phyloP scores from a whole-genome alignment of 1,140 invertebrate species.

The Belonocnema kinseyi region DNA sequence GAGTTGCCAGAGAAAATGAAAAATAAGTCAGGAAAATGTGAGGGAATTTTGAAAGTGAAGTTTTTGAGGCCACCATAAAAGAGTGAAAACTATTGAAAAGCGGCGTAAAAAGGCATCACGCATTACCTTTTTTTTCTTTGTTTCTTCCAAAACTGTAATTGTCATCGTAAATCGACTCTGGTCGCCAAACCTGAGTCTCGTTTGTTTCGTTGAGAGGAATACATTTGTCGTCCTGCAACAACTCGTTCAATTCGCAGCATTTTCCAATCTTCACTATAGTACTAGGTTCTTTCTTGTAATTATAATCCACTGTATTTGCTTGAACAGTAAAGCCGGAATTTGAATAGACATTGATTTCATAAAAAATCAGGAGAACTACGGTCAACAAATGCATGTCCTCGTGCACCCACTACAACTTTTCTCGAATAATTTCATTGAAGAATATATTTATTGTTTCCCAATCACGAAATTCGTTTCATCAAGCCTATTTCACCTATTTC shows the following conservation, averaged over 20 bases:
- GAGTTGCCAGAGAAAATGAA: no score
- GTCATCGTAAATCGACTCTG: conserved; percentile 55
- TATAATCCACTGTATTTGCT: conserved; percentile 35
- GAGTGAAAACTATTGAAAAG: no score
- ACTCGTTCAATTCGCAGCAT: conserved; percentile 84
- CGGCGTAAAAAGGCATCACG: neutral
- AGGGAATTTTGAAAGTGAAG: no score
- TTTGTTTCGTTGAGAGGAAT: conserved; percentile 78
- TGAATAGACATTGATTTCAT: conserved; percentile 43
- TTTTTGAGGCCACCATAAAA: no score
- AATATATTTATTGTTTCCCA: neutral
- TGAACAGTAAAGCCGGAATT: conserved; percentile 45
- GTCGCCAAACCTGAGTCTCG: conserved; percentile 69
- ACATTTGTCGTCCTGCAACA: conserved; percentile 82
- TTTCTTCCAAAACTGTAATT: conserved; percentile 27
- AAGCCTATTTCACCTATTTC: no score
- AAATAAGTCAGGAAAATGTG: no score
- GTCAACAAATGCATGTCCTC: conserved; percentile 54
- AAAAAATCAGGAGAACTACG: conserved; percentile 39
- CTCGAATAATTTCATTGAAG: conserved; percentile 15
- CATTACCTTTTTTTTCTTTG: conserved; percentile 30
- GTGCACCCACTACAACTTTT: neutral
- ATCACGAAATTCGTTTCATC: no score
- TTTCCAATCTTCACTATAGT: conserved; percentile 74
- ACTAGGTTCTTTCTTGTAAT: neutral